Conservation (phyloP, 2,888 invertebrate species). For the Masnerella sp. region DNA sequence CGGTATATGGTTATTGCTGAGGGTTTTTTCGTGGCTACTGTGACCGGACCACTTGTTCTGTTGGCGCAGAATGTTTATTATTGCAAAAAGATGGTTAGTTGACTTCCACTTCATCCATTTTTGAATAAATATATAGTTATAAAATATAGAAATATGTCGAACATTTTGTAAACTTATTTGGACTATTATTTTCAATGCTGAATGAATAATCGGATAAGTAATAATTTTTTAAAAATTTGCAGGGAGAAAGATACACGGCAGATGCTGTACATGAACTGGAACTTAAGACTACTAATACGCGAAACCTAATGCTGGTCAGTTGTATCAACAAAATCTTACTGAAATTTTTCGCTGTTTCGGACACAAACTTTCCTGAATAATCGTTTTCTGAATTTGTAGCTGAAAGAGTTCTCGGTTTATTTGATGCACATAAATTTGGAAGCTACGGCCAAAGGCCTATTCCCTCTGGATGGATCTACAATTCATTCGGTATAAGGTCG, state of each 20-base stretch:
- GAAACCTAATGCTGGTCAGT: background rate
- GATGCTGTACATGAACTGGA: conserved; percentile 11
- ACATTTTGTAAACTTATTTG: too few species aligned
- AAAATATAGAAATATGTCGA: background rate
- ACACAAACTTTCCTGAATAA: background rate
- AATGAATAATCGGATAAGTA: background rate
- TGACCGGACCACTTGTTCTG: conserved; percentile 11
- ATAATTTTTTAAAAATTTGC: background rate
- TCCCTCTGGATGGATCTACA: conserved; percentile 43
- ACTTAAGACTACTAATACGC: background rate
- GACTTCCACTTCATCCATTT: too few species aligned
- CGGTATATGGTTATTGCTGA: too few species aligned
- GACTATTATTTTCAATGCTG: too few species aligned
- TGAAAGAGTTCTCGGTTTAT: conserved; percentile 43
- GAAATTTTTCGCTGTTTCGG: background rate
- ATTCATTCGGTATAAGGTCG: conserved; percentile 53
- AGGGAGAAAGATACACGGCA: conserved; percentile 9
- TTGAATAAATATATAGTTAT: background rate
- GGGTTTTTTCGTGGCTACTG: too few species aligned
- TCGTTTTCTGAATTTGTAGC: conserved; percentile 25
- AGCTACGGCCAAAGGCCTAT: conserved; percentile 40
- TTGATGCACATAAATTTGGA: conserved; percentile 43
- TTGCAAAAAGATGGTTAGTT: background rate
- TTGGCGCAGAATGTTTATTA: conserved; percentile 13
- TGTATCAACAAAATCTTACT: too few species aligned